Evolutionary conservation across 2,888 invertebrate species (phyloP), one percentile per base, ranked within the genome.

Genomic region (Rotaria magnacalcarata): DNA sequence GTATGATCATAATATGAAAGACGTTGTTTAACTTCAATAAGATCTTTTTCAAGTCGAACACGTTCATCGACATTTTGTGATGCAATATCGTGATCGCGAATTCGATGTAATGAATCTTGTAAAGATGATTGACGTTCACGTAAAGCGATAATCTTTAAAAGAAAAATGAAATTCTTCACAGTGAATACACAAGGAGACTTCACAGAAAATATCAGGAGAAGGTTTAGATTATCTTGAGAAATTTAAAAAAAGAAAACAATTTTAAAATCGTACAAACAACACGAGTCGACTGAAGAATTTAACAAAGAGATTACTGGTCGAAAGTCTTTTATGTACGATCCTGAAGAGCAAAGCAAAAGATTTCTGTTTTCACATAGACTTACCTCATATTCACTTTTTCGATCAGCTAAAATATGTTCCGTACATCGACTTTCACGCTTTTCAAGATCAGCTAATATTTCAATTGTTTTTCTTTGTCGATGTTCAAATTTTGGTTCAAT

Each of bases 401-500:
- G 24, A 80, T 80, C 80, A 6, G n/a, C 47, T 47, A 80, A 16
- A 80, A 80, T 47, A 80, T 80, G 47, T 47, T 80, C 80, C 3
- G 80, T 80, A 24, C 47, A n/a, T 80, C 80, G 43, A 80, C 4
- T 43, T 47, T 47, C 24, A 47, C 80, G 80, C 47, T 80, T 43
- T 80, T 80, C 47, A 47, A 80, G 21, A 80, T 80, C 80, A 47
- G 80, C 80, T 80, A 80, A n/a, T n/a, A 80, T 80, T 47, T 80
- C 80, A 47, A 47, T 80, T 10, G 24, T 80, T 80, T 80, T 80
- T 47, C 80, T 8, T 47, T 47, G 80, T 47, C 80, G 80, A 80
- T 80, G 80, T 47, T 80, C 47, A 47, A 80, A 80, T 80, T 80
- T 80, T n/a, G 80, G 80, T 47, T 80, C 80, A 24, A 80, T n/a